phyloP scores from a whole-genome alignment of 2,113 vertebrate genomes.

The Dromiciops gliroides region DNA sequence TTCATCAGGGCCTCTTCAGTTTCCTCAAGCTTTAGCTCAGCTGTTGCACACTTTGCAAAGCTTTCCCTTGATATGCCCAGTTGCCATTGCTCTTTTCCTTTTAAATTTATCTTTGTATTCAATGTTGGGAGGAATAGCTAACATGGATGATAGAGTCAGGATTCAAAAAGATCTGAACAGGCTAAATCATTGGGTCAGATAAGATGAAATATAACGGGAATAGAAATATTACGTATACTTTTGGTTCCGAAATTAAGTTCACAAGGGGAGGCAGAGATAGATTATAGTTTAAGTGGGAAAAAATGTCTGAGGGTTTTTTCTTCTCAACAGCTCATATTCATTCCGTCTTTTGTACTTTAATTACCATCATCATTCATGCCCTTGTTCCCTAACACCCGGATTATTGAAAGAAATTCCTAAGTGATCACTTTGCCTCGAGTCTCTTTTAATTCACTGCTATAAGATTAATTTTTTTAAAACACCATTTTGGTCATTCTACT shows the following conservation, averaged over 20 bases:
- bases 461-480: not conserved
- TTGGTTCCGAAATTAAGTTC: not conserved
- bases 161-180: not conserved
- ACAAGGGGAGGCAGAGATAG: not conserved
- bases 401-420: not conserved
- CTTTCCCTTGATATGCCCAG: not conserved
- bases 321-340: not conserved
- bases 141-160: not conserved
- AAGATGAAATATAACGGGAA: not conserved
- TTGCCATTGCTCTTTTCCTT: not conserved
- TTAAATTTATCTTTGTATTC: not conserved
- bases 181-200: not conserved
- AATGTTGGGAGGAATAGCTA: not conserved
- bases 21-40: not conserved
- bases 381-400: not conserved
- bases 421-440: not conserved
- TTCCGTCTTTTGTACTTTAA: not conserved
- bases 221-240: not conserved
- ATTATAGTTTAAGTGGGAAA: not conserved
- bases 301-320: not conserved
- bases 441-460: not conserved
- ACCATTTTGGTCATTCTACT: not conserved
- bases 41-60: not conserved
- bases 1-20: not conserved
- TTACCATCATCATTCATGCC: not conserved